Evolutionary conservation across 2,888 invertebrate species (phyloP), one percentile per base, ranked within the genome.

Genomic region (Thecocarcelia acutangulata): DNA sequence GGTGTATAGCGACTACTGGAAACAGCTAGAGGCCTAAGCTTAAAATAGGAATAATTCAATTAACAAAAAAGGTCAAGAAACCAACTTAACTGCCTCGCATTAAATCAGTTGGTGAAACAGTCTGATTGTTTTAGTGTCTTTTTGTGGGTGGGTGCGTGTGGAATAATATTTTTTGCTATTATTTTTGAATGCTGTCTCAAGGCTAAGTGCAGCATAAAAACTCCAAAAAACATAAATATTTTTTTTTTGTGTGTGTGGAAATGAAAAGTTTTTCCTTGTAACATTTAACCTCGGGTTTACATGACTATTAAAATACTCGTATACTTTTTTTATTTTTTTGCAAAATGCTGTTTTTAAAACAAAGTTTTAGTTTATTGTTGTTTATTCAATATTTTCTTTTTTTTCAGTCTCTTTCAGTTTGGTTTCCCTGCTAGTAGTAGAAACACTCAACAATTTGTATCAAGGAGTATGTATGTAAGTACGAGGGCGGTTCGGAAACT

Each of bases 241-340:
- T 3, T 33, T 21, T n/a, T 33, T 19, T 44, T 40, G 40, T 74
- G 42, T 64, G 11, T 56, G 19, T 40, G 37, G n/a, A 54, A 48
- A 58, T 17, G 44, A 15, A 54, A 76, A 78, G 11, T 72, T 78
- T 72, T 52, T 44, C 64, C 28, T 33, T 69, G 73, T 59, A 82
- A 78, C 78, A 82, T 82, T 82, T 82, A 82, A 82, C 82, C 82
- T 82, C 82, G 74, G 69, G 63, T 82, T 76, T 82, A 82, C 82
- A 82, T 59, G 78, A 82, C 82, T 59, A 70, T 74, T 78, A 76
- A 76, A 78, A 70, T 70, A 54, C 56, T 52, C 37, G 33, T 15
- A 8, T 28, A 3, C 6, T 19, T 58, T 44, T 64, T 58, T 50
- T 24, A 40, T 50, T 75, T 59, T 70, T 12, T 19, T 52, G 15